Base-by-base conservation (phyloP, 2,797 vertebrate species). In the Chelonia mydas region DNA sequence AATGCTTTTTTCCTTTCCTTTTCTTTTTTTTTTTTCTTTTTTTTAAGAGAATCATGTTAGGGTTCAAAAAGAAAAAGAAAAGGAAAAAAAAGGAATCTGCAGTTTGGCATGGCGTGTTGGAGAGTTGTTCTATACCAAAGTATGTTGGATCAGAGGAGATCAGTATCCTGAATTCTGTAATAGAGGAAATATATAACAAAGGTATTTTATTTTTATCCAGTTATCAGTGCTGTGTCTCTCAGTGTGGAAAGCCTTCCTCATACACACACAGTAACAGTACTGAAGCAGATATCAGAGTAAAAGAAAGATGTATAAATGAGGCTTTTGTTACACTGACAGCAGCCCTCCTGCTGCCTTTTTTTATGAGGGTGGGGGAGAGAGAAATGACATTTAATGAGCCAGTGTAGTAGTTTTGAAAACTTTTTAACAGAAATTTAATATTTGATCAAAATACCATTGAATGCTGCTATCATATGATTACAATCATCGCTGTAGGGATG, bases 311-410 rank as follows among this genome's bases (percentile, higher is more conserved):
- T 41, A 90, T 1, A 15, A 41, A 54, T 55, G 31, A 57, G 31
- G 5, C 0, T 0, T 5, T 6, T 11, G 11, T 79, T 65, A 2
- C 3, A 0, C 84, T 86, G 91, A 8, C 50, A n/a, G 28, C 3
- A 76, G 51, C 33, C 19, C 77, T 83, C 28, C 55, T 12, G 13
- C 53, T 57, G 72, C 2, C 45, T 7, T 3, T 13, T 3, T 54
- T 90, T 74, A 57, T 50, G 77, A 86, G 72, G 0, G 0, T 65
- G 49, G 83, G 81, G 33, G 41, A 77, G 25, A 45, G 9, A 2
- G 0, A 55, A n/a, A 65, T 51, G 2, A 47, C 74, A 28, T 47
- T 45, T 82, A 72, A 28, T 13, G 25, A 53, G 84, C 53, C 6
- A 2, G 33, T 3, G 25, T 57, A 65, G 8, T 12, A 49, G 31